Base-by-base conservation (phyloP, 2,113 vertebrate genomes). In the Hoplias malabaricus region DNA sequence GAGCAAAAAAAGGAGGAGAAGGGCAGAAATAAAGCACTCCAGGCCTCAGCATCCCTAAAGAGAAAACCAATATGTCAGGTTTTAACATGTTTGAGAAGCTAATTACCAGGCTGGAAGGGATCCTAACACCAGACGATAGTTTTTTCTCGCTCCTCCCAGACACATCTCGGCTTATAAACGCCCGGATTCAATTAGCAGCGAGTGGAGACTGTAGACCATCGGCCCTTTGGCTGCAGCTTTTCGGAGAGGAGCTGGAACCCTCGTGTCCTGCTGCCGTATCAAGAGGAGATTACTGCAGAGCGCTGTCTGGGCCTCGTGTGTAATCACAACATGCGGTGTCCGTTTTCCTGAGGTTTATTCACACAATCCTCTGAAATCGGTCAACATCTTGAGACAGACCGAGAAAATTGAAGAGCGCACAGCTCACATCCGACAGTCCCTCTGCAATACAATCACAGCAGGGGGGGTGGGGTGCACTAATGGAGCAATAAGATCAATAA, bases 81-180 rank as follows among this genome's bases (percentile, higher is more conserved):
- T 85, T 61, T 83, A 73, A 71, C 65, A 85, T n/a, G 73, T 48
- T 43, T 57, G 21, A 79, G 70, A 66, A 79, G 65, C 42, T 67
- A 76, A 84, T 86, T 78, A 75, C 56, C 31, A 54, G 23, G 38
- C 63, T 54, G 71, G 61, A 69, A 59, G 36, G 33, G 65, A 75
- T 29, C 56, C 11, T 11, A 72, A 23, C 31, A 27, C 16, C 23
- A 6, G 29, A 11, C 25, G 14, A n/a, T n/a, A n/a, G n/a, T n/a
- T 27, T 66, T n/a, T 19, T 42, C 43, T 69, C 54, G 54, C 23
- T 50, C 42, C n/a, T 48, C 59, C 53, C 62, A 21, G 42, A 68
- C 78, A 78, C 53, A 70, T 53, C n/a, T 11, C 14, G 23, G 33
- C 42, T n/a, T 43, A 79, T 25, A 66, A 82, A 66, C 36, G 40